Conservation (phyloP, 2,113 vertebrate species). For the Hemiscyllium ocellatum region DNA sequence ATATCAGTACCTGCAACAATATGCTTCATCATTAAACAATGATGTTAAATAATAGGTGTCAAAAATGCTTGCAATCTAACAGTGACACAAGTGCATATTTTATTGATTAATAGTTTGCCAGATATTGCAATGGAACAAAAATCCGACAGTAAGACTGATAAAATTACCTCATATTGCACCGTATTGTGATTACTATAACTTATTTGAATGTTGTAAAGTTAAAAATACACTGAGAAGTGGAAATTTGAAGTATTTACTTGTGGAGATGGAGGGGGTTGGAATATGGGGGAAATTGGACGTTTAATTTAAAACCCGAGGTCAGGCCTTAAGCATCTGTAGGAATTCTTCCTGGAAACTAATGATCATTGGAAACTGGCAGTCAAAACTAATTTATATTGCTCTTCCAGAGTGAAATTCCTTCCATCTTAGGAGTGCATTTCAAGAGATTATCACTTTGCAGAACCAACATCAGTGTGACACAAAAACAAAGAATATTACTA, state of each 20-base stretch:
- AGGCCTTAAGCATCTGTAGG: constrained; percentile 78
- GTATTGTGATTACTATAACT: constrained; percentile 69
- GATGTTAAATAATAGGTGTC: neutral
- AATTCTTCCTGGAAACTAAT: constrained; percentile 85
- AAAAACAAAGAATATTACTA: neutral
- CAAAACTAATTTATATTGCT: constrained; percentile 75
- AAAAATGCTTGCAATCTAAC: neutral
- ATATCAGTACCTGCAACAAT: neutral
- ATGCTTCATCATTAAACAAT: neutral
- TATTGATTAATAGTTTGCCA: neutral
- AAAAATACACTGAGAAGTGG: constrained; percentile 77
- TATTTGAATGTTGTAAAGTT: constrained; percentile 74
- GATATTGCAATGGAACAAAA: neutral
- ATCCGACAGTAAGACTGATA: constrained; percentile 55
- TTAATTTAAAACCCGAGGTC: constrained; percentile 76
- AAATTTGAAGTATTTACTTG: constrained; percentile 67
- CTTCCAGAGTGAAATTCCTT: constrained; percentile 94
- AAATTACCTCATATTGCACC: constrained; percentile 66
- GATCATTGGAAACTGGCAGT: constrained; percentile 88
- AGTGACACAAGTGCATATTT: neutral
- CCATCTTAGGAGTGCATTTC: constrained; percentile 82
- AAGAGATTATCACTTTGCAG: constrained; percentile 76
- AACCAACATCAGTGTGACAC: constrained; percentile 61
- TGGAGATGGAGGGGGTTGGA: neutral
- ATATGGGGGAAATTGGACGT: constrained; percentile 53